Percentiles rank a stretch among this genome's conserved stretches.
Conservation (phyloP, 1,140 invertebrate genomes). For the Melitaea cinxia region DNA sequence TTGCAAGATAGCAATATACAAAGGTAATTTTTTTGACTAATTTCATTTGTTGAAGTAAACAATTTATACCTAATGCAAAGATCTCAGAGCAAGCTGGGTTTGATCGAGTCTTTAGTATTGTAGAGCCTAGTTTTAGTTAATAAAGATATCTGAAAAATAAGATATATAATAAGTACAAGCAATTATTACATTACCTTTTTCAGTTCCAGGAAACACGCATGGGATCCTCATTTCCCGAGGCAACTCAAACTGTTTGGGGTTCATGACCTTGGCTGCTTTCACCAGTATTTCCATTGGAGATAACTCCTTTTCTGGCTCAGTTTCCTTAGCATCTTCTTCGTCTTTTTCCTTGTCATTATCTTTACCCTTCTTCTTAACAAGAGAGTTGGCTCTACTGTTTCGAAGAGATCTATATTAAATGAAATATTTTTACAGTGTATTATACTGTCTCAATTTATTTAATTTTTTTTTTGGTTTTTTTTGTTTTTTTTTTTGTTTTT, state of each 20-base stretch:
- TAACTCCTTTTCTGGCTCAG: constrained; percentile 74
- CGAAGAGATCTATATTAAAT: constrained; percentile 46
- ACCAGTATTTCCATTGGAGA: constrained; percentile 88
- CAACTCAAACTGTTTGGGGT: constrained; percentile 94
- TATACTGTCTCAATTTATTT: no score
- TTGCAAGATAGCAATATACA: no score
- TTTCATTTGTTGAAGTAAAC: no score
- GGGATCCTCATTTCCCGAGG: constrained; percentile 90
- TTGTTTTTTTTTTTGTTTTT: no score
- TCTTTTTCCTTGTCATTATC: constrained; percentile 51
- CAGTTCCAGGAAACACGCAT: constrained; percentile 91
- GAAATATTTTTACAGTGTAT: no score
- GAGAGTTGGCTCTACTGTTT: constrained; percentile 51
- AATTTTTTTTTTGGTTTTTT: no score
- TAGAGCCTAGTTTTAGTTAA: no score
- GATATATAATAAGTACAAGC: not conserved
- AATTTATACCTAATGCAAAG: no score
- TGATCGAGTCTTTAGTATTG: no score
- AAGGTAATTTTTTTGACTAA: no score
- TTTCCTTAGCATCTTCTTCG: constrained; percentile 52
- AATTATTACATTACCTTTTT: constrained; percentile 81
- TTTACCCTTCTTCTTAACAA: constrained; percentile 52
- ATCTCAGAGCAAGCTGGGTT: no score
- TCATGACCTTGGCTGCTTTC: constrained; percentile 90
- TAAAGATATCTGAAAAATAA: no score